Percentiles rank a stretch among this genome's conserved stretches.
phyloP scores from a whole-genome alignment of 2,797 vertebrate genomes.

The Pempheris klunzingeri region DNA sequence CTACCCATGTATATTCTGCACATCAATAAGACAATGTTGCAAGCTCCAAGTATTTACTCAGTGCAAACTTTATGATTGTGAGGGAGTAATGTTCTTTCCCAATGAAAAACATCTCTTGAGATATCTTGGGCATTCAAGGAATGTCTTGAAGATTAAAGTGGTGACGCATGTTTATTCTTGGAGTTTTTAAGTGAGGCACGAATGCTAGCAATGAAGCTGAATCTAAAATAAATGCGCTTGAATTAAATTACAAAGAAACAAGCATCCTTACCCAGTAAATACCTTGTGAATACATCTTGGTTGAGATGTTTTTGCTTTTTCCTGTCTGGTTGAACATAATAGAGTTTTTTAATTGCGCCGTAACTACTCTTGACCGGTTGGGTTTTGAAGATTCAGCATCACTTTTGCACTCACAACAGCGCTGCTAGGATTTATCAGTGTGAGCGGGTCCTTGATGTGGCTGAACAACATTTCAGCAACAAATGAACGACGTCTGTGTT shows the following conservation, averaged over 20 bases:
- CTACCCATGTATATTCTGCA: conserved; percentile 59
- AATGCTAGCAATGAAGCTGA: background rate
- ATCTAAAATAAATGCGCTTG: background rate
- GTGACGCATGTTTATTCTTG: background rate
- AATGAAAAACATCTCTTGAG: background rate
- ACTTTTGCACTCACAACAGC: conserved; percentile 23
- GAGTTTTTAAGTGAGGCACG: background rate
- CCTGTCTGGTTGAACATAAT: background rate
- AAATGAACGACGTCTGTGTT: conserved; percentile 71
- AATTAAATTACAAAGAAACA: background rate
- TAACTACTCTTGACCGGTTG: conserved; percentile 19
- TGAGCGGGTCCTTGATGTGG: conserved; percentile 42
- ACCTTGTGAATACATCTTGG: background rate
- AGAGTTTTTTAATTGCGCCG: conserved; percentile 25
- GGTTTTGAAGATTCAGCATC: conserved; percentile 29
- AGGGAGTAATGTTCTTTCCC: conserved; percentile 27
- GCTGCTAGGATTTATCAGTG: conserved; percentile 40
- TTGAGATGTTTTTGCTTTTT: conserved; percentile 1
- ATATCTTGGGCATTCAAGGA: conserved; percentile 25
- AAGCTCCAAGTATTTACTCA: conserved; percentile 46
- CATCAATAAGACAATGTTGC: conserved; percentile 52
- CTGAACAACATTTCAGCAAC: conserved; percentile 62
- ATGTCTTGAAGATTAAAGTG: conserved; percentile 31
- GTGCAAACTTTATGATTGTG: conserved; percentile 40
- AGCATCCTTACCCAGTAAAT: conserved; percentile 1